Evolutionary conservation across 2,797 vertebrate species (phyloP).

Genomic region (Ispidina lecontei): DNA sequence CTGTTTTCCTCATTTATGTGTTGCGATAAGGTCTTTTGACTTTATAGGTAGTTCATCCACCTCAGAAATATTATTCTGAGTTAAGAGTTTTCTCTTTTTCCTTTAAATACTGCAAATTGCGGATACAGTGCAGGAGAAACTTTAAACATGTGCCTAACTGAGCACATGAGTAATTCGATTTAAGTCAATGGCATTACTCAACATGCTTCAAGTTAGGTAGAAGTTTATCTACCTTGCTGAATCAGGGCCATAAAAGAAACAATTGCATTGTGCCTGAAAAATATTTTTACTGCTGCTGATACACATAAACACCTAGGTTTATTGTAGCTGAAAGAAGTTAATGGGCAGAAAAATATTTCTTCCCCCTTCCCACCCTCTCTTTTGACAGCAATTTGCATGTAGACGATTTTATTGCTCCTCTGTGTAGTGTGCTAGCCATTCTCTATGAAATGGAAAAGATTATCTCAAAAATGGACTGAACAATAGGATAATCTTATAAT

Average conservation of each 20-base stretch:
- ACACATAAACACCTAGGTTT: slow-evolving; percentile 16
- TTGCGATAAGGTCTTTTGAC: not conserved
- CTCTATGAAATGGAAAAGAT: not conserved
- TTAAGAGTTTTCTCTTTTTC: not conserved
- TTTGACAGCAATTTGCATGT: not conserved
- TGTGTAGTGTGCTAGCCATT: not conserved
- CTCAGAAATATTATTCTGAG: not conserved
- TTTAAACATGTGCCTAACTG: not conserved
- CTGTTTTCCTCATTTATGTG: not conserved
- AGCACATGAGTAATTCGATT: not conserved
- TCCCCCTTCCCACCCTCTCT: not conserved
- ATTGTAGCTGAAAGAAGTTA: slow-evolving; percentile 26
- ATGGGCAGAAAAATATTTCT: slow-evolving; percentile 31
- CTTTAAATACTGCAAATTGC: not conserved
- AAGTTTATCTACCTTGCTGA: slow-evolving; percentile 30
- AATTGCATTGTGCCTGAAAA: slow-evolving; percentile 18
- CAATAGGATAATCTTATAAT: not conserved
- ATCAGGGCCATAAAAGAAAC: slow-evolving; percentile 25
- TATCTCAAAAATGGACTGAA: not conserved
- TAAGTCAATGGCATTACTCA: slow-evolving; percentile 13
- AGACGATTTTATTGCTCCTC: not conserved
- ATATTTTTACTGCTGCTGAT: slow-evolving; percentile 27
- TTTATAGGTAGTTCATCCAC: not conserved
- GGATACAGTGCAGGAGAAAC: not conserved
- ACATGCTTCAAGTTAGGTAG: not conserved